Evolutionary conservation across 2,888 invertebrate species (phyloP).

Genomic region (Koerneria pararmatus): DNA sequence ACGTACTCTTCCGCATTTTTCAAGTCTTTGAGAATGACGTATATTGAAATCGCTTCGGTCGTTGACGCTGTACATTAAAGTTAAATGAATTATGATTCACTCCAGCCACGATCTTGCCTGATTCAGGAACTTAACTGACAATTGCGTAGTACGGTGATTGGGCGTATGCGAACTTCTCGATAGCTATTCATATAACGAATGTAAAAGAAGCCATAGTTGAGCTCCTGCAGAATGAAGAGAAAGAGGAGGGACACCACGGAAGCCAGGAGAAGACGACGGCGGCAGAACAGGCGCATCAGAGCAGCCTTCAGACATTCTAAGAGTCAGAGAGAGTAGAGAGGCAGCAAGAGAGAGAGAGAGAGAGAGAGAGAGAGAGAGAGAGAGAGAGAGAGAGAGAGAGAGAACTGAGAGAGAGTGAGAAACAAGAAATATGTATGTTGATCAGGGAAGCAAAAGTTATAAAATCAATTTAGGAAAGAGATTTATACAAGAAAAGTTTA

Average conservation of each 20-base stretch:
- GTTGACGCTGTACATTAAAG: too few relatives aligned
- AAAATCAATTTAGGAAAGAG: too few relatives aligned
- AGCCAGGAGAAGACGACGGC: too few relatives aligned
- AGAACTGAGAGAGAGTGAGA: neutral
- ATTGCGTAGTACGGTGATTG: constrained; percentile 19
- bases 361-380: neutral
- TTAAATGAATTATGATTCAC: too few relatives aligned
- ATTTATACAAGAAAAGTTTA: too few relatives aligned
- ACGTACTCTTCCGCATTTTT: too few relatives aligned
- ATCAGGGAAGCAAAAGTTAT: neutral
- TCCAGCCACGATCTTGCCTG: too few relatives aligned
- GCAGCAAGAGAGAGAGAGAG: neutral
- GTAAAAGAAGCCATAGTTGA: constrained; percentile 16
- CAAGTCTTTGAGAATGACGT: too few relatives aligned
- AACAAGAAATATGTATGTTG: neutral
- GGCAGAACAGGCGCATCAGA: constrained; percentile 2
- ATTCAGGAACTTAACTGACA: constrained; percentile 1
- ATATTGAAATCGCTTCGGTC: too few relatives aligned
- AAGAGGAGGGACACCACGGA: too few relatives aligned
- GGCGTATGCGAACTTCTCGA: constrained; percentile 7
- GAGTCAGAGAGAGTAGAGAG: neutral
- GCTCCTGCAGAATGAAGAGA: constrained; percentile 22
- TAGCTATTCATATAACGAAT: constrained; percentile 25
- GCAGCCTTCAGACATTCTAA: constrained; percentile 6
- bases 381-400: neutral